Percentiles rank a stretch among this genome's conserved stretches.
Conservation (phyloP, 1,140 invertebrate genomes). For the Palaemon carinicauda region DNA sequence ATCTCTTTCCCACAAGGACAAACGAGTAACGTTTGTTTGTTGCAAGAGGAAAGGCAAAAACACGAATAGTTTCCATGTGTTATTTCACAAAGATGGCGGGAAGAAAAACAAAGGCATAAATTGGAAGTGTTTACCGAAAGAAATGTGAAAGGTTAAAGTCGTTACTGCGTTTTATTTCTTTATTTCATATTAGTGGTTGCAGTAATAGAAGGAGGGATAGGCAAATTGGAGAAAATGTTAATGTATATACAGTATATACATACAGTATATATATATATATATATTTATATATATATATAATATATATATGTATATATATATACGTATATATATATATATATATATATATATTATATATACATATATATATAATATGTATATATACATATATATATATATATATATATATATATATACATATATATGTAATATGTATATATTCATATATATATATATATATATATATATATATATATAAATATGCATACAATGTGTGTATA, state of each 20-base stretch:
- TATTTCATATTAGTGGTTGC: too few relatives aligned
- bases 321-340: not conserved
- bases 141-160: too few relatives aligned
- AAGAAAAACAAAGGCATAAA: too few relatives aligned
- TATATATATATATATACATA: constrained; percentile 3
- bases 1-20: too few relatives aligned
- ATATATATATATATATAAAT: not conserved
- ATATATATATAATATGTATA: not conserved
- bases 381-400: constrained; percentile 3
- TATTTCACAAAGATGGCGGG: too few relatives aligned
- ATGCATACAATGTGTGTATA: not conserved
- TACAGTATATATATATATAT: not conserved
- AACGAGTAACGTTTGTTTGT: too few relatives aligned
- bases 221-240: too few relatives aligned
- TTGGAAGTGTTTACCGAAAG: too few relatives aligned
- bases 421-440: not conserved
- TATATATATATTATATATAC: not conserved
- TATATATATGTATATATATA: not conserved
- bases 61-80: too few relatives aligned
- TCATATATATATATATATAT: not conserved
- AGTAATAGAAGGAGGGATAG: too few relatives aligned
- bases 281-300: not conserved
- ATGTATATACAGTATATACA: not conserved
- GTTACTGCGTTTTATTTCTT: too few relatives aligned
- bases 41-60: too few relatives aligned